Base-by-base conservation (phyloP, 2,113 vertebrate genomes). In the Malurus alboscapulatus region DNA sequence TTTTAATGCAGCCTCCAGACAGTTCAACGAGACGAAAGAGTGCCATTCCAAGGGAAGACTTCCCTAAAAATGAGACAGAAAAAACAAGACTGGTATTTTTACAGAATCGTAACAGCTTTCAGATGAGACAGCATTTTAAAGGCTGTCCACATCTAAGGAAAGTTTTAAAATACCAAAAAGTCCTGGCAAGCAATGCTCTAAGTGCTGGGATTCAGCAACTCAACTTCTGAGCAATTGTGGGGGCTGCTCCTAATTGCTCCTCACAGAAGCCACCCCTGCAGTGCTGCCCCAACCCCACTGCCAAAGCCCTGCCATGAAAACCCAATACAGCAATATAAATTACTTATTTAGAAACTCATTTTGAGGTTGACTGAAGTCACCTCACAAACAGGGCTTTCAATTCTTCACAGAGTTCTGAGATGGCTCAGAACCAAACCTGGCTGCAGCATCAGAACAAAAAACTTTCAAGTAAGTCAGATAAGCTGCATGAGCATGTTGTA, bases 31-130 rank as follows among this genome's bases (percentile, higher is more conserved):
- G 96, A 42, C 99, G 98, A 76, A 99, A 99, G 55, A 99, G 97
- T 42, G 98, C 98, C 97, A 99, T 98, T 19, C 98, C 99, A 82
- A 99, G 97, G 34, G 99, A 99, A 12, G 98, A 99, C 95, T 99
- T 99, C 38, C 99, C 99, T 99, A 48, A 44, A 92, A 94, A 71
- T 4, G 22, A 90, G 77, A 36, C 12, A 93, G 55, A 66, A 93
- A 77, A 87, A 76, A 42, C 55, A 66, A 50, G 20, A 89, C 16
- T 50, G 18, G 17, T 45, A 44, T 75, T 84, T 40, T 50, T 44
- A 84, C 11, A 71, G 34, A 83, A 48, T 80, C 9, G 27, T 5
- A 48, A 38, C 9, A 50, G 32, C 48, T 32, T 79, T 59, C 47
- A 67, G 32, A 88, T 17, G 1, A 67, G 44, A 84, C 50, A 22